Conservation (phyloP, 2,113 vertebrate genomes). For the Channa argus region DNA sequence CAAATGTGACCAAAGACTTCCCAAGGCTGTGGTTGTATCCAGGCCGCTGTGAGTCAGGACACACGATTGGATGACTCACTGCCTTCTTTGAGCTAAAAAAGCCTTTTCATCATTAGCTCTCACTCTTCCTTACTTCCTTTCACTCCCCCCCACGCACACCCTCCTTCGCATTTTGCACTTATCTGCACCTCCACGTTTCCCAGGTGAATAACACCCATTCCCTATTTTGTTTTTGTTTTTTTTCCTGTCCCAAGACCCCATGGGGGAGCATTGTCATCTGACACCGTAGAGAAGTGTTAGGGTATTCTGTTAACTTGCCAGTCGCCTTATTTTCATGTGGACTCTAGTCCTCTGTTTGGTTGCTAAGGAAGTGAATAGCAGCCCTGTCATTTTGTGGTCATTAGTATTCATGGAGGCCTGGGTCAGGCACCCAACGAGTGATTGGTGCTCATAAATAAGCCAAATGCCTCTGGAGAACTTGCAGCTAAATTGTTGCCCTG, state of each 20-base stretch:
- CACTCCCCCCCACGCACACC: not conserved
- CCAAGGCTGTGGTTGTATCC: slow-evolving; percentile 45
- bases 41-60: slow-evolving; percentile 70
- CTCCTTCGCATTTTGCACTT: slow-evolving; percentile 47
- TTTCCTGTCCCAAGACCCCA: not conserved
- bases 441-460: slow-evolving; percentile 60
- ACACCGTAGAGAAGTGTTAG: slow-evolving; percentile 45
- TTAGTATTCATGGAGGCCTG: slow-evolving; percentile 61
- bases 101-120: slow-evolving; percentile 62
- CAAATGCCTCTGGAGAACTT: slow-evolving; percentile 52
- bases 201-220: slow-evolving; percentile 61
- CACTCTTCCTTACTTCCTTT: slow-evolving; percentile 22
- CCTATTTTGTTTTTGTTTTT: slow-evolving; percentile 7
- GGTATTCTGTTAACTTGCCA: slow-evolving; percentile 55
- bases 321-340: slow-evolving; percentile 65
- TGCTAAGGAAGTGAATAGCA: slow-evolving; percentile 52
- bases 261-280: slow-evolving; percentile 41
- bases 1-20: slow-evolving; percentile 65
- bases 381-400: slow-evolving; percentile 49
- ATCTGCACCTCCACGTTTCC: slow-evolving; percentile 41
- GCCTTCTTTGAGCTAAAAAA: slow-evolving; percentile 65
- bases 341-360: slow-evolving; percentile 45
- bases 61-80: slow-evolving; percentile 68
- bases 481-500: slow-evolving; percentile 15
- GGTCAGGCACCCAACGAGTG: slow-evolving; percentile 58